Evolutionary conservation across 2,797 vertebrate genomes (phyloP), one percentile per base, ranked within the genome.

Genomic region (Catostomus latipinnis): DNA sequence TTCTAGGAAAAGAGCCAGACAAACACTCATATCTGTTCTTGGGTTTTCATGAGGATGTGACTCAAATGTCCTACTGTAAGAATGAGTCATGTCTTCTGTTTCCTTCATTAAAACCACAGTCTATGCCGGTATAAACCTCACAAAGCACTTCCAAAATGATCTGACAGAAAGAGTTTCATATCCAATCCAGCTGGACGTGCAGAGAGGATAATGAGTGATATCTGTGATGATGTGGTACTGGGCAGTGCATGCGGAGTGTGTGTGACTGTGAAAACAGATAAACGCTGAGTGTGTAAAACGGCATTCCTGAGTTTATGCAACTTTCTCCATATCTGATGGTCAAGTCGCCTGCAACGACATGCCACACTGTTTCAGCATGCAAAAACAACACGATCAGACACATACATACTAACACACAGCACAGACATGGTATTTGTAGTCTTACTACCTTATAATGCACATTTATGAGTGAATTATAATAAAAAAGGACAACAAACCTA

Each of bases 291-390:
- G 76, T 70, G 70, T 74, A 71, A 82, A 84, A 85, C 74, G 73
- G 74, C 81, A 86, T 89, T 90, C 86, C 85, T 83, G 78, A 60
- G 79, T 82, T 86, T 82, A 74, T 75, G 54, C 62, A 74, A 72
- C 12, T 49, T 6, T 22, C 1, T 61, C 50, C 66, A 82, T 88
- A 83, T 76, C 84, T 83, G 74, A 73, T 66, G 61, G 80, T 80
- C 82, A 72, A 22, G 67, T 85, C 70, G 74, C 85, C 6, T 83
- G 85, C 78, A 80, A 57, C 76, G 56, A 81, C 84, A 87, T 79
- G 84, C 82, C 82, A 84, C 48, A 76, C 74, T 79, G 88, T 88
- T 84, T 88, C 86, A 87, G 83, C 92, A 93, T 93, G 92, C 87
- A 91, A 70, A 66, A 7, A 82, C 68, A 81, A 78, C 84, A 71